A percentile compares a stretch with the other conserved stretches of the same genome.
Evolutionary conservation across 2,113 vertebrate genomes (phyloP).

Genomic region (Lagopus leucura): DNA sequence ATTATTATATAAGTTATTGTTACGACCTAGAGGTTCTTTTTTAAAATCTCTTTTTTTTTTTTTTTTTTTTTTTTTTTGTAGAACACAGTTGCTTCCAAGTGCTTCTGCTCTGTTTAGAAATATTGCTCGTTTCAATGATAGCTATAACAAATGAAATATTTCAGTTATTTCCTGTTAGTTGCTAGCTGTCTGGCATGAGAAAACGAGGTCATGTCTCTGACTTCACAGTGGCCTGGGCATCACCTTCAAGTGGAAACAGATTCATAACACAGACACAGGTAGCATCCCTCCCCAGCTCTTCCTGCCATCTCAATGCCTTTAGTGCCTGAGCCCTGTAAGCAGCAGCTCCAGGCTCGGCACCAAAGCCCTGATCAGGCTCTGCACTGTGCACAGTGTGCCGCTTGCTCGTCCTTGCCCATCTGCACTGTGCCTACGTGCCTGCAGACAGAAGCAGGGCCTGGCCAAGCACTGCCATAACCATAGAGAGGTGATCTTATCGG

Average conservation of each 20-base stretch:
- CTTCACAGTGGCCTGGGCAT: rapidly evolving
- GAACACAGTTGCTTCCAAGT: neutral
- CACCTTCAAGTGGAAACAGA: neutral
- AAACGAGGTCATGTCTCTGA: neutral
- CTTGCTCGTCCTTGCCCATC: rapidly evolving
- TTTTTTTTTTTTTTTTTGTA: neutral
- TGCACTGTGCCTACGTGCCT: rapidly evolving
- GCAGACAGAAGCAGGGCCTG: neutral
- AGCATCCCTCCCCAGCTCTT: neutral
- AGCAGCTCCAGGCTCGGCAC: rapidly evolving
- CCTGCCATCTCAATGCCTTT: rapidly evolving
- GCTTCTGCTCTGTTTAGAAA: neutral
- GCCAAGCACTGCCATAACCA: neutral
- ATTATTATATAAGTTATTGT: neutral
- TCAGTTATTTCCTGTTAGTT: neutral
- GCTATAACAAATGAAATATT: neutral
- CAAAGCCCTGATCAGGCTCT: neutral
- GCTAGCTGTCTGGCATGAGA: rapidly evolving
- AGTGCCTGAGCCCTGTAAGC: neutral
- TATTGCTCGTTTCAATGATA: neutral
- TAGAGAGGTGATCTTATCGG: neutral
- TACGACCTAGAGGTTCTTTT: neutral
- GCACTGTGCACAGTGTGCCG: neutral
- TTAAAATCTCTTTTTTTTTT: neutral
- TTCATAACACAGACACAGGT: rapidly evolving